Percentiles rank a stretch among this genome's conserved stretches.
phyloP scores from a whole-genome alignment of 2,113 vertebrate species.

The Phycodurus eques region DNA sequence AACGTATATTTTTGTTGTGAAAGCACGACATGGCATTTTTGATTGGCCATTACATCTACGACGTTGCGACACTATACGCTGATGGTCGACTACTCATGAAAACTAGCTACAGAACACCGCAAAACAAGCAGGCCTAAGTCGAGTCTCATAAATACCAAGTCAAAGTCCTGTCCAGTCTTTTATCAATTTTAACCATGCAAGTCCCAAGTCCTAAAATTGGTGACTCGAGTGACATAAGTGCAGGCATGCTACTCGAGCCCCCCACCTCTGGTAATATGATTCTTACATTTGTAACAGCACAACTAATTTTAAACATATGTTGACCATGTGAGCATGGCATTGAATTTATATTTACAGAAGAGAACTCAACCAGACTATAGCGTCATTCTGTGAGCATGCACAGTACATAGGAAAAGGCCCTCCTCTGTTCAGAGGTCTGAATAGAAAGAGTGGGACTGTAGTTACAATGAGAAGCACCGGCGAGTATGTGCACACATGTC shows the following conservation, averaged over 20 bases:
- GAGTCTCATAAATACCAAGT: too few species aligned
- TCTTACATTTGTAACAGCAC: not conserved
- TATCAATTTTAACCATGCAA: not conserved
- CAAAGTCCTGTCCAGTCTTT: too few species aligned
- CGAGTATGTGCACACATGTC: conserved; percentile 62
- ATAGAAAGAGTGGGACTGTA: conserved; percentile 42
- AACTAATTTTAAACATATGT: not conserved
- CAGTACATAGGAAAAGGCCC: not conserved
- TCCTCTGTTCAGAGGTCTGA: conserved; percentile 19
- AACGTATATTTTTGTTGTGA: too few species aligned
- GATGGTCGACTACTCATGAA: too few species aligned
- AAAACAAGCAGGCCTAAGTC: too few species aligned
- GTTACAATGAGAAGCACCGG: conserved; percentile 38
- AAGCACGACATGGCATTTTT: too few species aligned
- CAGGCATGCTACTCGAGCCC: not conserved
- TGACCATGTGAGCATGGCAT: not conserved
- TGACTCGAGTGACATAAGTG: not conserved
- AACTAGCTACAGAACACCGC: too few species aligned
- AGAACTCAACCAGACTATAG: not conserved
- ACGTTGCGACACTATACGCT: too few species aligned
- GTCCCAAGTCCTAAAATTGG: not conserved
- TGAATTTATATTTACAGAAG: not conserved
- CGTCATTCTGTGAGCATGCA: not conserved
- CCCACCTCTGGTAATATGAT: not conserved
- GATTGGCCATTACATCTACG: too few species aligned